Percentiles rank a stretch among this genome's conserved stretches.
Conservation (phyloP, 2,888 invertebrate genomes). For the Gisinianus flammeolus region DNA sequence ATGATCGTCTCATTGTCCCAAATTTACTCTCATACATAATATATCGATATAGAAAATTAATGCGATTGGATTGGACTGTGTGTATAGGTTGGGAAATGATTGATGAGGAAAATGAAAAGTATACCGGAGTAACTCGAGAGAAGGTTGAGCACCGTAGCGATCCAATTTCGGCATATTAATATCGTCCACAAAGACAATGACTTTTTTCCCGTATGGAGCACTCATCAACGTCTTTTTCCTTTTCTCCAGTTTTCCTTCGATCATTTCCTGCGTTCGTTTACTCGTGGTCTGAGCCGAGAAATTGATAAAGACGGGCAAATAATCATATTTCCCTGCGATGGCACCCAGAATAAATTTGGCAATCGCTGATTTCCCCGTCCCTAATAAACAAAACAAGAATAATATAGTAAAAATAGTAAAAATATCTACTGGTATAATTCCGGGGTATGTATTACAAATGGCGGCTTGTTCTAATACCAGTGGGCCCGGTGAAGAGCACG, state of each 20-base stretch:
- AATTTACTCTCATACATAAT: not conserved
- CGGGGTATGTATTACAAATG: not conserved
- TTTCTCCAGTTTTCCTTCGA: constrained; percentile 84
- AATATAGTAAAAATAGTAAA: not conserved
- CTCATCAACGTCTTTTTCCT: constrained; percentile 79
- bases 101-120: too few relatives aligned
- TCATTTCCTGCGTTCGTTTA: constrained; percentile 78
- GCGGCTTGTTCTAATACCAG: constrained; percentile 66
- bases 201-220: constrained; percentile 80
- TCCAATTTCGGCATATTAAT: constrained; percentile 89
- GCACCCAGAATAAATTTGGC: constrained; percentile 76
- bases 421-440: not conserved
- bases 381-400: too few relatives aligned
- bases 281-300: constrained; percentile 93
- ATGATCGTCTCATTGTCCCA: too few relatives aligned
- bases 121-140: constrained; percentile 83
- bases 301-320: constrained; percentile 79
- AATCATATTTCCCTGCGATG: constrained; percentile 68
- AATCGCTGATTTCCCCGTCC: constrained; percentile 88
- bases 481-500: constrained; percentile 87
- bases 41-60: not conserved
- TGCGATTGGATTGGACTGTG: too few relatives aligned
- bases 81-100: too few relatives aligned
- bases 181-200: constrained; percentile 87
- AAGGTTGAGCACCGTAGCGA: constrained; percentile 89